These are phyloP conservation scores for Cabera pusaria DNA, from an alignment of 2,888 invertebrate genomes.

Conservation along the genomic window DNA sequence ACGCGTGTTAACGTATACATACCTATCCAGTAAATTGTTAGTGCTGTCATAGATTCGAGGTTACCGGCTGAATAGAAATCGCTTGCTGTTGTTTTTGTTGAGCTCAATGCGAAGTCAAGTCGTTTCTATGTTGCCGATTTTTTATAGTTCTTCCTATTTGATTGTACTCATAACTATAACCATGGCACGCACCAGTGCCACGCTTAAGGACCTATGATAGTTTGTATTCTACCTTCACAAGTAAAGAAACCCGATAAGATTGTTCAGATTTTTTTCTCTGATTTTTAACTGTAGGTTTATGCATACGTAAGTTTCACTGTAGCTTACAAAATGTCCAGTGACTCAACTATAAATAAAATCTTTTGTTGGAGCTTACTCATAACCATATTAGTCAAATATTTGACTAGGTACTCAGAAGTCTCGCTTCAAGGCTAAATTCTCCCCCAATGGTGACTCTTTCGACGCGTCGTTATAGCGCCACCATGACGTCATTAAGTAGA, in stretches of 20 bases:
- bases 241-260: too few relatives aligned
- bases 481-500: too few relatives aligned
- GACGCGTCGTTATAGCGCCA: too few relatives aligned
- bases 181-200: not conserved
- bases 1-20: constrained; percentile 8
- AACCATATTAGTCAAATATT: too few relatives aligned
- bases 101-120: constrained; percentile 7
- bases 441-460: too few relatives aligned
- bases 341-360: not conserved
- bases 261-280: too few relatives aligned
- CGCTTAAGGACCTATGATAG: too few relatives aligned
- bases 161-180: too few relatives aligned
- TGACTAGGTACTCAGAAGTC: too few relatives aligned
- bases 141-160: constrained; percentile 6
- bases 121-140: too few relatives aligned
- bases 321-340: not conserved
- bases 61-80: constrained; percentile 29
- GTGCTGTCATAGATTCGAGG: constrained; percentile 28
- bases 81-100: constrained; percentile 9
- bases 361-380: constrained; percentile 5
- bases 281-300: too few relatives aligned
- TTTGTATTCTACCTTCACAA: constrained; percentile 4
- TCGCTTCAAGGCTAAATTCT: too few relatives aligned
- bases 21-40: not conserved
- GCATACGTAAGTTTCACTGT: constrained; percentile 1